Percentiles rank a stretch among this genome's conserved stretches.
Evolutionary conservation across 2,888 invertebrate genomes (phyloP).

Genomic region (Protonemura montana): DNA sequence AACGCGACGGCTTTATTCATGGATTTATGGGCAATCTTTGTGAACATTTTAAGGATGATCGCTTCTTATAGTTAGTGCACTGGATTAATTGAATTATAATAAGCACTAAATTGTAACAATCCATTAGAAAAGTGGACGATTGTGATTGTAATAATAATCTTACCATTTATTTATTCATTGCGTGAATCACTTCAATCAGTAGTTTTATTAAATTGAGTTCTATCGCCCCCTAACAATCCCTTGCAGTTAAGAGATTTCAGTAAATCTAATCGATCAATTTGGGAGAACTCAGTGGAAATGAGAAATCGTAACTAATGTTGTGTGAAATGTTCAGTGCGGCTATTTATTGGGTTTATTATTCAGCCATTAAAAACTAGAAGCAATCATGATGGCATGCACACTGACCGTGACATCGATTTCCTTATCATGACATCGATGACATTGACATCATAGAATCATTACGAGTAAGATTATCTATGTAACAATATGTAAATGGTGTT

Average conservation of each 20-base stretch:
- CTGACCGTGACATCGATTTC: too few relatives aligned
- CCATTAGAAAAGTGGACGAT: neutral
- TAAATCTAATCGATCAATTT: neutral
- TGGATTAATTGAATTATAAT: constrained; percentile 20
- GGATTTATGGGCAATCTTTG: neutral
- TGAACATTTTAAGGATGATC: constrained; percentile 26
- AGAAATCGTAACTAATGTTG: neutral
- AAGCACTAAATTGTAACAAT: neutral
- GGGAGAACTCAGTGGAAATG: neutral
- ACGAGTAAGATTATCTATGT: too few relatives aligned
- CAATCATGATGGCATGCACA: too few relatives aligned
- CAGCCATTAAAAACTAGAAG: too few relatives aligned
- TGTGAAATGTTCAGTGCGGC: neutral
- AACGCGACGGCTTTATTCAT: constrained; percentile 2
- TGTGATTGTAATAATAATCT: neutral
- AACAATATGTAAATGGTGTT: too few relatives aligned
- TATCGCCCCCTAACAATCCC: neutral
- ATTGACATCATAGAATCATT: too few relatives aligned
- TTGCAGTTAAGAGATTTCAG: neutral
- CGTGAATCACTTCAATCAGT: neutral
- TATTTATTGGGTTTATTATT: too few relatives aligned
- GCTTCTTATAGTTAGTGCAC: constrained; percentile 36
- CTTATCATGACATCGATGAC: too few relatives aligned
- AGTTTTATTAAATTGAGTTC: neutral
- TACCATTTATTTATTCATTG: neutral